Conservation (phyloP, 2,888 invertebrate genomes). For the Eulithis prunata region DNA sequence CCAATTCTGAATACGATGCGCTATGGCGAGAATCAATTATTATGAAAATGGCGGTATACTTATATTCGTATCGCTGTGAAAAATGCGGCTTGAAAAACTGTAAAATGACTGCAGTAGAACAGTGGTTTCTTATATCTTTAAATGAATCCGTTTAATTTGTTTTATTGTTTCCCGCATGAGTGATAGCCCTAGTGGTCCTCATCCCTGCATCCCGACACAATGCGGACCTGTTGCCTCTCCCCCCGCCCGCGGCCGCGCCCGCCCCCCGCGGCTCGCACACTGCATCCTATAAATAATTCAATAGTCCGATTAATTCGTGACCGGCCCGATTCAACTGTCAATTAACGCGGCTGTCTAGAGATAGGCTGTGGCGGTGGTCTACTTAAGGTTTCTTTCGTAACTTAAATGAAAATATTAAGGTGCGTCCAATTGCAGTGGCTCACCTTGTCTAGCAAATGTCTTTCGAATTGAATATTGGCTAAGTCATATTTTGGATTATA, state of each 20-base stretch:
- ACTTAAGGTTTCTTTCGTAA: slow-evolving; percentile 30
- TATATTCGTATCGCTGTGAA: no score
- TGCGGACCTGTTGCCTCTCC: slow-evolving; percentile 74
- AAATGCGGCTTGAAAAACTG: no score
- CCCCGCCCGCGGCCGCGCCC: slow-evolving; percentile 38
- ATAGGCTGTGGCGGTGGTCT: slow-evolving; percentile 35
- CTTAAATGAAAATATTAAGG: slow-evolving; percentile 14
- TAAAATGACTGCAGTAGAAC: no score
- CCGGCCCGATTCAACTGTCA: slow-evolving; percentile 80
- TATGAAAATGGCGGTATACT: no score
- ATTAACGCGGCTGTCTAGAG: slow-evolving; percentile 65
- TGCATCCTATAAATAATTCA: slow-evolving; percentile 80
- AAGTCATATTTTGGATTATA: no score
- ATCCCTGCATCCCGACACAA: slow-evolving; percentile 77
- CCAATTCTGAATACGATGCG: no score
- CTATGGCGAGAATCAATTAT: no score
- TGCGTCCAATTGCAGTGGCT: slow-evolving; percentile 7
- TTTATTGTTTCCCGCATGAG: background rate
- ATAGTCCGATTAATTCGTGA: slow-evolving; percentile 77
- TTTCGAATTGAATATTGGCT: no score
- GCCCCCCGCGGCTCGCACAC: slow-evolving; percentile 55
- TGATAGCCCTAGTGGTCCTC: slow-evolving; percentile 60
- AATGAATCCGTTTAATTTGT: no score
- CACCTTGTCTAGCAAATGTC: no score
- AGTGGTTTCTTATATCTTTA: no score